Base-by-base conservation (phyloP, 53 echinoderm and acorn worm genomes). In the Hippasteria phrygiana region DNA sequence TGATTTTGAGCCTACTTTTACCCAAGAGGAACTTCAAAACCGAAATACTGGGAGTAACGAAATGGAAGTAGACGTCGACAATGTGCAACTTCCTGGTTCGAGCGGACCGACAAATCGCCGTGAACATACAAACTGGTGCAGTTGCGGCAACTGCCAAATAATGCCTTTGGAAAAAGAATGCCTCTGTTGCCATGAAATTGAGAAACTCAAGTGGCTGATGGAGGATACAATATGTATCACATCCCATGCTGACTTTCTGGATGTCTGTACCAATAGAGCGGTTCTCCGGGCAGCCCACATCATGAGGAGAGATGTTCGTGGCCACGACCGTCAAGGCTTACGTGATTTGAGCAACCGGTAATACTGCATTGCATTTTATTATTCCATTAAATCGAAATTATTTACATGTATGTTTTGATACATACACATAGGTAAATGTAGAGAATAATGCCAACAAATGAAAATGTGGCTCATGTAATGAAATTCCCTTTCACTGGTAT, bases 131-230 rank as follows among this genome's bases (percentile, higher is more conserved):
- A 64, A 77, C 18, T 77, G 88, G 88, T 88, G 88, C n/a, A 33
- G 18, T 2, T 91, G 91, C 22, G 73, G 45, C 37, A 84, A 86
- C 39, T 90, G 83, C 53, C 7, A 11, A 35, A 46, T 91, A 2
- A 92, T 92, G 92, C 92, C 92, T 8, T 59, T 65, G 8, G 66
- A 70, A 54, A 73, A 55, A 4, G 92, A 92, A 42, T 92, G 88
- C 53, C 53, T 70, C 3, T 92, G 92, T 34, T 92, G 88, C 63
- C 74, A n/a, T 2, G 92, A 92, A 78, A 62, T 88, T 3, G 20
- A 5, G 2, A 88, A 77, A 77, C 0, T 77, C 0, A 77, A 35
- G 4, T 77, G 77, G 77, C 17, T 77, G 34, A 77, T 50, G 34
- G 47, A 53, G 20, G 54, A 51, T 32, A 35, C 3, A 20, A 2